These are phyloP conservation scores for Aplodontia rufa DNA, from an alignment of 2,113 vertebrate genomes.

Conservation along the genomic window DNA sequence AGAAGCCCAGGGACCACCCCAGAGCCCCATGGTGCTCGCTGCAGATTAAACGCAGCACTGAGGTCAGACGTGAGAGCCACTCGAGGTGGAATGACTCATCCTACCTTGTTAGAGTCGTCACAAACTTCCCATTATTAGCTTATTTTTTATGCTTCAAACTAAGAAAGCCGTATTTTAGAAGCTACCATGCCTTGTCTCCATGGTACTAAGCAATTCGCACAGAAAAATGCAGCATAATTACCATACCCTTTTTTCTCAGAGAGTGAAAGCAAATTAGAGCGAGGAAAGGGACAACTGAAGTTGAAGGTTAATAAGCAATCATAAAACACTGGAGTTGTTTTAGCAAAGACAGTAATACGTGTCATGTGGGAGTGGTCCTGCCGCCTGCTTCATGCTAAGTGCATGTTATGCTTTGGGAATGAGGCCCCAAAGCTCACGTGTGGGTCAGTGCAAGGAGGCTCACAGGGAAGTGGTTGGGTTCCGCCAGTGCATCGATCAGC, in stretches of 20 bases:
- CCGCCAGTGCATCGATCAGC: no score
- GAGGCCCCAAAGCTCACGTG: no score
- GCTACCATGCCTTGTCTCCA: background rate
- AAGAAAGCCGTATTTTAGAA: background rate
- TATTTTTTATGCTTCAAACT: background rate
- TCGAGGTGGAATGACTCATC: no score
- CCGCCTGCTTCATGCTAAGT: background rate
- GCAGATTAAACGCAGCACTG: background rate
- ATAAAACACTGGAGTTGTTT: background rate
- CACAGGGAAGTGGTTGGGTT: no score
- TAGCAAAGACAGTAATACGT: background rate
- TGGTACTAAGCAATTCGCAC: background rate
- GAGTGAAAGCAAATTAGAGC: background rate
- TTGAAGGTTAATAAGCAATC: background rate
- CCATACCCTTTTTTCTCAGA: background rate
- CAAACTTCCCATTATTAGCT: background rate
- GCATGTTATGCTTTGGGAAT: no score
- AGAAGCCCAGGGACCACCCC: background rate
- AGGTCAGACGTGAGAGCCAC: background rate
- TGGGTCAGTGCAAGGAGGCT: no score
- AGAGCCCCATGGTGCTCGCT: no score
- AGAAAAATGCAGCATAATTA: background rate
- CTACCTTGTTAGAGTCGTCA: accelerated
- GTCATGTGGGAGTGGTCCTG: accelerated
- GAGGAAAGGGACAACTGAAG: background rate